phyloP scores from a whole-genome alignment of 2,113 vertebrate species.

The Seriola dumerili region DNA sequence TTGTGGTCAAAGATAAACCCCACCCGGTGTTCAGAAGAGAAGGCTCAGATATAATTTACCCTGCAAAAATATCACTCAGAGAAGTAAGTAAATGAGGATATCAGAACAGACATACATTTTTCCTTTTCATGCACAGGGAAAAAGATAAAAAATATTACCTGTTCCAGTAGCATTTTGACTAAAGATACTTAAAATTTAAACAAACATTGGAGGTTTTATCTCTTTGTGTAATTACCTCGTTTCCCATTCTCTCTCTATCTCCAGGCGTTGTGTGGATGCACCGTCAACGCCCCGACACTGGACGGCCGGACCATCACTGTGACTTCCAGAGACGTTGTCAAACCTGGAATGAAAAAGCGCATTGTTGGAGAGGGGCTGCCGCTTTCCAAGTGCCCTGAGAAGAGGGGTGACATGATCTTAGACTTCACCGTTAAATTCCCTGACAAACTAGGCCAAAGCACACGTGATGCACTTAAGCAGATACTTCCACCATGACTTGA shows the following conservation, averaged over 20 bases:
- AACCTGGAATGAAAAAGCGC: conserved; percentile 90
- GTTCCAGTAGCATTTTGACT: background rate
- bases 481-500: conserved; percentile 86
- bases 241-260: conserved; percentile 2
- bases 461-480: conserved; percentile 87
- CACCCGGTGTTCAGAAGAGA: conserved; percentile 91
- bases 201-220: background rate
- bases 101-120: background rate
- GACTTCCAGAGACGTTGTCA: conserved; percentile 91
- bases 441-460: conserved; percentile 86
- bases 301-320: conserved; percentile 91
- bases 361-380: conserved; percentile 93
- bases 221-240: background rate
- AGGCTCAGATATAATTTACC: conserved; percentile 93
- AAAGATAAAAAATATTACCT: background rate
- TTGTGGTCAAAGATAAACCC: conserved; percentile 95
- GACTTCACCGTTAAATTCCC: conserved; percentile 93
- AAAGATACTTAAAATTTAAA: background rate
- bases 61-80: conserved; percentile 90
- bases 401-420: conserved; percentile 92
- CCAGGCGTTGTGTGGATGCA: conserved; percentile 94
- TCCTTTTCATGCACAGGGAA: background rate
- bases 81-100: conserved; percentile 84
- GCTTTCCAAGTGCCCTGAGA: conserved; percentile 89
- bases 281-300: conserved; percentile 89